Conservation (phyloP, 2,888 invertebrate species). For the Conomelus anceps region DNA sequence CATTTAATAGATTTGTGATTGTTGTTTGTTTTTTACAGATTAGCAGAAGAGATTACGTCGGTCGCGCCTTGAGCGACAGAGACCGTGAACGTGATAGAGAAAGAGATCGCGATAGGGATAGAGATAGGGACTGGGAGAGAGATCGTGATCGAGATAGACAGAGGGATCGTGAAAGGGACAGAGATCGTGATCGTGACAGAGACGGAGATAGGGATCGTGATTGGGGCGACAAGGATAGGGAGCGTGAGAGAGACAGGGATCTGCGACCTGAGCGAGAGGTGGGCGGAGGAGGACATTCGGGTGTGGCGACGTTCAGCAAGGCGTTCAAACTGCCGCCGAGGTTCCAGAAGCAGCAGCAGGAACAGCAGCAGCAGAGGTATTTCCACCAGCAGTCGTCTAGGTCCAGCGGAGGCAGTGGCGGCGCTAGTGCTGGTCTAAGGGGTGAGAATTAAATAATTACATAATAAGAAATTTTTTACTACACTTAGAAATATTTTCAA, state of each 20-base stretch:
- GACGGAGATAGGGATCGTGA: constrained; percentile 48
- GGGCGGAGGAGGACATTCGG: constrained; percentile 44
- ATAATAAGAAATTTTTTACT: no score
- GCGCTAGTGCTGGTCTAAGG: no score
- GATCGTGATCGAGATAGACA: constrained; percentile 37
- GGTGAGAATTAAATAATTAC: neutral
- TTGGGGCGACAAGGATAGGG: constrained; percentile 35
- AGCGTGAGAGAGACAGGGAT: constrained; percentile 36
- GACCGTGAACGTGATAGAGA: constrained; percentile 40
- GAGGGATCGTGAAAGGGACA: constrained; percentile 28
- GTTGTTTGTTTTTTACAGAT: neutral
- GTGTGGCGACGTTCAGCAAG: constrained; percentile 31
- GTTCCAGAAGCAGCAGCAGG: constrained; percentile 70
- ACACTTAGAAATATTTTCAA: no score
- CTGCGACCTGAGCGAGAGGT: constrained; percentile 20
- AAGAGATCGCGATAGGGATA: constrained; percentile 35
- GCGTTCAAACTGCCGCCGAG: constrained; percentile 70
- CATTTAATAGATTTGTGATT: neutral
- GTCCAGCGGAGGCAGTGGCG: neutral
- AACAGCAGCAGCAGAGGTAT: constrained; percentile 29
- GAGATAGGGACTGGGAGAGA: constrained; percentile 37
- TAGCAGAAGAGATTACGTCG: constrained; percentile 21
- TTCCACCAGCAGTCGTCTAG: neutral
- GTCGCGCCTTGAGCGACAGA: constrained; percentile 39
- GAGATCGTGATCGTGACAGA: constrained; percentile 30